These are phyloP conservation scores for Drosophila novamexicana DNA, from an alignment of 1,140 invertebrate genomes.

Conservation along the genomic window DNA sequence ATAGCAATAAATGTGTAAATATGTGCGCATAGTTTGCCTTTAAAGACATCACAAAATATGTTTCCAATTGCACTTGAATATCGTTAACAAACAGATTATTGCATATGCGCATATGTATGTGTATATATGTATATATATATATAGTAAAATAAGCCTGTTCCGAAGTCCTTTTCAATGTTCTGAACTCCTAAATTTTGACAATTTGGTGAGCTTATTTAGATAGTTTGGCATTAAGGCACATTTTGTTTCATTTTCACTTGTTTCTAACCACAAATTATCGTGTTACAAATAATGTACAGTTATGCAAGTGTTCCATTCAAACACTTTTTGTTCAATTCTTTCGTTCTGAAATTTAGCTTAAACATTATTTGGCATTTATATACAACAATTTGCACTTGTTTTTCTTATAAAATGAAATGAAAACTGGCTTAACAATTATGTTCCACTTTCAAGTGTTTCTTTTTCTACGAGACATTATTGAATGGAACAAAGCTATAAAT, in stretches of 20 bases:
- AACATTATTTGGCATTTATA: no score
- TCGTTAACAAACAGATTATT: neutral
- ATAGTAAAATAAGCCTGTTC: neutral
- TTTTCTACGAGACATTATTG: neutral
- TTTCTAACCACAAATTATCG: neutral
- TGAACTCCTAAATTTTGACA: no score
- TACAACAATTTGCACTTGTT: no score
- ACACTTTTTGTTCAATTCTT: no score
- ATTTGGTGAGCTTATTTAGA: no score
- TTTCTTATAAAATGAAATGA: no score
- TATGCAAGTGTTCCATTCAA: neutral
- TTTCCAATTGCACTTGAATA: neutral
- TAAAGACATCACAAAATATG: neutral
- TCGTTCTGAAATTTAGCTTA: no score
- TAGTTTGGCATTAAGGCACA: neutral
- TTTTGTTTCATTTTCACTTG: neutral
- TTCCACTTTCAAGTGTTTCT: neutral
- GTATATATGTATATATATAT: neutral
- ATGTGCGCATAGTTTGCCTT: slow-evolving; percentile 1
- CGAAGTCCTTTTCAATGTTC: no score
- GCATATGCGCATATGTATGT: no score
- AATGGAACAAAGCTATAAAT: neutral
- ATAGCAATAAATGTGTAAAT: neutral
- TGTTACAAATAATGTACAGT: neutral
- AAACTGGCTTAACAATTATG: neutral